Evolutionary conservation across 2,113 vertebrate genomes (phyloP).

Genomic region (Ctenodactylus gundi): DNA sequence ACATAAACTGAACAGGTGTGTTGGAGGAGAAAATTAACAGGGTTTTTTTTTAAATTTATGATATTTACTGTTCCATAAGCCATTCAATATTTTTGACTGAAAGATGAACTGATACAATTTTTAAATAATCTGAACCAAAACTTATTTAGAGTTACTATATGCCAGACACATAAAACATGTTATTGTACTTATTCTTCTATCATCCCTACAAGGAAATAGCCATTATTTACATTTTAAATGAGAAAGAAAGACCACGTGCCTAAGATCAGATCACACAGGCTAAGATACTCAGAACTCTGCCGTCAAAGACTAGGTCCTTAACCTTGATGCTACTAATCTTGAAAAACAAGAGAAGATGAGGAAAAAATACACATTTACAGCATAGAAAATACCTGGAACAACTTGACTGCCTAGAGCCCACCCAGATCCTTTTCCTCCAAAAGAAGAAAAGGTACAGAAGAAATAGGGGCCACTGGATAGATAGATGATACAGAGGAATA

Average conservation of each 20-base stretch:
- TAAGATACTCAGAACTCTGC: not conserved
- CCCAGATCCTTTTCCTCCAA: not conserved
- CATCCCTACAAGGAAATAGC: not conserved
- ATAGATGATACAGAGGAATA: not conserved
- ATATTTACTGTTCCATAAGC: not conserved
- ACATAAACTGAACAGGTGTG: not conserved
- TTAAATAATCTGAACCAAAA: constrained; percentile 40
- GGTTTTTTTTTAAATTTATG: not conserved
- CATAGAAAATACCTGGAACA: not conserved
- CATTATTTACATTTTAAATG: not conserved
- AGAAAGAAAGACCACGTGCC: not conserved
- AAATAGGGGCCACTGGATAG: not conserved
- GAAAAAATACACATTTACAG: not conserved
- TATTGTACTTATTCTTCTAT: not conserved
- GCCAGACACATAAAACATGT: not conserved
- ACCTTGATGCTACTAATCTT: not conserved
- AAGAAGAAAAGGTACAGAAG: not conserved
- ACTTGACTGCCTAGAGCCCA: not conserved
- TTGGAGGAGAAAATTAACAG: not conserved
- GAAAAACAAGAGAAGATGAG: not conserved
- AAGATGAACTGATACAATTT: not conserved
- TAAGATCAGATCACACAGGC: not conserved
- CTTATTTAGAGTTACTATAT: not conserved
- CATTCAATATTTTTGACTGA: not conserved
- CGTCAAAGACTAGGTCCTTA: not conserved